Conservation (phyloP, 2,797 vertebrate genomes). For the Cheirogaleus major region DNA sequence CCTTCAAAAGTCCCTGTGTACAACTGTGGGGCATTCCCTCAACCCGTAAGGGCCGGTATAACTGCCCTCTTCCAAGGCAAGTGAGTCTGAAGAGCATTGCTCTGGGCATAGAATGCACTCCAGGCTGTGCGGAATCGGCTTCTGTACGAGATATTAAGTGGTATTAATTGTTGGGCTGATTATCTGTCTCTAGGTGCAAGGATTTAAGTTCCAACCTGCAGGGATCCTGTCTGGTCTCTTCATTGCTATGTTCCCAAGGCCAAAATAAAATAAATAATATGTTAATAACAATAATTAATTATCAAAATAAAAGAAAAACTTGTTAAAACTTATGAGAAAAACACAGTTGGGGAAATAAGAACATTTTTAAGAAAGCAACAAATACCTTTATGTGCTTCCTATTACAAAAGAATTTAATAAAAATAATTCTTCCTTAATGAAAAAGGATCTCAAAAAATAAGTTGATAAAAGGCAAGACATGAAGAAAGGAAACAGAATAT, state of each 20-base stretch:
- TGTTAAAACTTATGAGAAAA: neutral
- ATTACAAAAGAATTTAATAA: neutral
- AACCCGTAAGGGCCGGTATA: neutral
- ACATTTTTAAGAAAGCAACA: neutral
- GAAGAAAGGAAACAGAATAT: neutral
- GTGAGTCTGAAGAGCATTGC: rapidly evolving
- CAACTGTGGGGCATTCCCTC: rapidly evolving
- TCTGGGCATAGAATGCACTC: rapidly evolving
- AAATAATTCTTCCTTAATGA: neutral
- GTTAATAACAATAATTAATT: neutral
- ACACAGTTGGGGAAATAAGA: no score
- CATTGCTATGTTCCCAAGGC: neutral
- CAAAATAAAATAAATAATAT: neutral
- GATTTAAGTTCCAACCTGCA: no score
- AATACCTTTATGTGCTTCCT: neutral
- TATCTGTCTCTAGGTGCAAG: neutral
- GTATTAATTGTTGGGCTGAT: rapidly evolving
- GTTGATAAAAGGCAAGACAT: neutral
- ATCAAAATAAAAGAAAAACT: neutral
- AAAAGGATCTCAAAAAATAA: neutral
- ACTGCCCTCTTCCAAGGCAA: rapidly evolving
- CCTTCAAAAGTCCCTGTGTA: neutral
- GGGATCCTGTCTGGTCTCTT: neutral
- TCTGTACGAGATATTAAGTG: rapidly evolving
- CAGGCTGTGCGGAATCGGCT: rapidly evolving